Percentiles rank a stretch among this genome's conserved stretches.
Conservation (phyloP, 2,113 vertebrate genomes). For the Geothlypis trichas region DNA sequence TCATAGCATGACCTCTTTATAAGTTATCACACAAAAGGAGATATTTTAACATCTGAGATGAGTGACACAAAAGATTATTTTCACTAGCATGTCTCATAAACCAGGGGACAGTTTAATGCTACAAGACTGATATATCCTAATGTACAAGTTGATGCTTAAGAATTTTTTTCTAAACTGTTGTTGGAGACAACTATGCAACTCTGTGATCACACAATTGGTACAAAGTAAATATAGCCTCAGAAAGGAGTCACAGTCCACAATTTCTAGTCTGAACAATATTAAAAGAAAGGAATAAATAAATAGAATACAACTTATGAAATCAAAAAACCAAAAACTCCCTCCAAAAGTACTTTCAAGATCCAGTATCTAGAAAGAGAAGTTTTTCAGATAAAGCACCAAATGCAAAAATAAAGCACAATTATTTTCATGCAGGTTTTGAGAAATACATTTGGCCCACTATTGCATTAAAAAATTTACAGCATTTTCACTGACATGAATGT, state of each 20-base stretch:
- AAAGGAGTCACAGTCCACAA: neutral
- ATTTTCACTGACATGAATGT: conserved; percentile 63
- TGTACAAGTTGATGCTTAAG: neutral
- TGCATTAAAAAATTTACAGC: conserved; percentile 24
- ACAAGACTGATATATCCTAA: neutral
- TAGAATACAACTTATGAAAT: neutral
- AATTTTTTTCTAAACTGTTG: neutral
- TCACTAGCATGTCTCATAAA: neutral
- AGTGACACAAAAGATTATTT: neutral
- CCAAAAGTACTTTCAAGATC: neutral
- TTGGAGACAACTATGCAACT: neutral
- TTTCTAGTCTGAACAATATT: neutral
- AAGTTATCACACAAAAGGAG: neutral
- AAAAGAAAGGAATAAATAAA: neutral
- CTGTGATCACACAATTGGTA: neutral
- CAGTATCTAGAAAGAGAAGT: neutral
- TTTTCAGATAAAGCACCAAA: conserved; percentile 23
- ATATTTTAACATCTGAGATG: neutral
- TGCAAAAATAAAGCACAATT: conserved; percentile 29
- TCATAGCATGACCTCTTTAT: neutral
- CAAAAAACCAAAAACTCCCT: neutral
- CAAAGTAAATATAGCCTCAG: neutral
- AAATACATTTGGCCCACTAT: conserved; percentile 38
- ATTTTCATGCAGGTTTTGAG: conserved; percentile 46
- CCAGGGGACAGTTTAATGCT: neutral